A percentile compares a stretch with the other conserved stretches of the same genome.
phyloP scores from a whole-genome alignment of 2,797 vertebrate species.

The Fistularia commersonii region DNA sequence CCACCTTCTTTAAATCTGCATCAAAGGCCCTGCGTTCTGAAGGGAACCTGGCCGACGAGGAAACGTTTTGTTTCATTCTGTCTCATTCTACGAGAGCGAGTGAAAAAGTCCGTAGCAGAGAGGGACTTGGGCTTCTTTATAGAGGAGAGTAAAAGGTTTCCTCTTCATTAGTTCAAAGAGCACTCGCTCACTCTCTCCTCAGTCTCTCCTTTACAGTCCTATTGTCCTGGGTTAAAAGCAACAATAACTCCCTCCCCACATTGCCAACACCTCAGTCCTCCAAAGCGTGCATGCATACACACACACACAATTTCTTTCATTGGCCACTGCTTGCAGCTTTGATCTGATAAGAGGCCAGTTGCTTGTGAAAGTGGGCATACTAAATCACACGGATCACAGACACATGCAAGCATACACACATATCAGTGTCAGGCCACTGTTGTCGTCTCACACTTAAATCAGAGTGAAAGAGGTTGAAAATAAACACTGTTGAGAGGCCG shows the following conservation, averaged over 20 bases:
- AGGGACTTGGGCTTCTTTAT: slow-evolving; percentile 29
- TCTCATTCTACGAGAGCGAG: too few species aligned
- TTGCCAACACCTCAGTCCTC: slow-evolving; percentile 59
- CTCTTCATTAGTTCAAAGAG: slow-evolving; percentile 69
- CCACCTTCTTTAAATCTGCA: too few species aligned
- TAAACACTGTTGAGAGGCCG: slow-evolving; percentile 65
- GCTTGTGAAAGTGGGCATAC: slow-evolving; percentile 62
- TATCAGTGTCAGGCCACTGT: slow-evolving; percentile 58
- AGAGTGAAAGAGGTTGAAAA: slow-evolving; percentile 66
- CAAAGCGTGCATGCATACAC: slow-evolving; percentile 20
- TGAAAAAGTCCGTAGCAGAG: not conserved
- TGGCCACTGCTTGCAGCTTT: slow-evolving; percentile 71
- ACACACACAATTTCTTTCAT: slow-evolving; percentile 47
- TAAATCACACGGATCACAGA: slow-evolving; percentile 68
- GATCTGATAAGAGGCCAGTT: slow-evolving; percentile 85
- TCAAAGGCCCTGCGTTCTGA: too few species aligned
- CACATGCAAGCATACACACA: slow-evolving; percentile 33
- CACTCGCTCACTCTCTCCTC: slow-evolving; percentile 45
- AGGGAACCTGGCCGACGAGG: not conserved
- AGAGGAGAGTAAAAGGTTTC: slow-evolving; percentile 53
- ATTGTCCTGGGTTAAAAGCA: slow-evolving; percentile 70
- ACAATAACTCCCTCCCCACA: slow-evolving; percentile 54
- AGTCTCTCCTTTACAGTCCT: slow-evolving; percentile 46
- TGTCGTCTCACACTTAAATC: slow-evolving; percentile 67
- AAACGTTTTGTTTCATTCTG: not conserved